Conservation (phyloP, 2,113 vertebrate species). For the Vireo altiloquus region DNA sequence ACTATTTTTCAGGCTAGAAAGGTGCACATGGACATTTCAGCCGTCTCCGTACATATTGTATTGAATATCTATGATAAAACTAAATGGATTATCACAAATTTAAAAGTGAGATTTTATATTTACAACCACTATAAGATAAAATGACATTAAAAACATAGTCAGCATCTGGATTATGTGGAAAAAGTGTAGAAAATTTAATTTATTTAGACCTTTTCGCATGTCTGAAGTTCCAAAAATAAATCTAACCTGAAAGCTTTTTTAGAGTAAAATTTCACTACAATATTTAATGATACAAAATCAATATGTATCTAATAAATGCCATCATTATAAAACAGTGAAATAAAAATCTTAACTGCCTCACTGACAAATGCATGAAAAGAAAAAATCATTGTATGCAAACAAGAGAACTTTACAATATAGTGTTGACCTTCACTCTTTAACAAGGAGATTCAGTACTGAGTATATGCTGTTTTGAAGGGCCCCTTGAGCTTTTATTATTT, state of each 20-base stretch:
- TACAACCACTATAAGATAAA: not conserved
- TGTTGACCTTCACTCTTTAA: not conserved
- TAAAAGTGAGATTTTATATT: not conserved
- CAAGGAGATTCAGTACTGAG: not conserved
- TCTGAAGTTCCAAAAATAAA: not conserved
- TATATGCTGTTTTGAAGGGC: conserved; percentile 16
- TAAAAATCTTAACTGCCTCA: not conserved
- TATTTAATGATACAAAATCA: not conserved
- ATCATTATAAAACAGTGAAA: not conserved
- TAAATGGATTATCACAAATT: not conserved
- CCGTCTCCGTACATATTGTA: not conserved
- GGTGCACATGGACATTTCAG: not conserved
- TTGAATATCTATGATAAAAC: not conserved
- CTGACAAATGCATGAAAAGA: not conserved
- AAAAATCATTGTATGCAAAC: not conserved
- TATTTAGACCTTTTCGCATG: accelerated
- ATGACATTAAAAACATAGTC: not conserved
- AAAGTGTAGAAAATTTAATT: not conserved
- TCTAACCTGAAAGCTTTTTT: not conserved
- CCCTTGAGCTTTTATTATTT: conserved; percentile 34
- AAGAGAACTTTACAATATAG: not conserved
- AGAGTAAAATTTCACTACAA: not conserved
- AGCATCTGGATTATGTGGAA: not conserved
- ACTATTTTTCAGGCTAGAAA: not conserved
- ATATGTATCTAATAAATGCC: not conserved